Evolutionary conservation across 2,113 vertebrate genomes (phyloP).

Genomic region (Centrocercus urophasianus): DNA sequence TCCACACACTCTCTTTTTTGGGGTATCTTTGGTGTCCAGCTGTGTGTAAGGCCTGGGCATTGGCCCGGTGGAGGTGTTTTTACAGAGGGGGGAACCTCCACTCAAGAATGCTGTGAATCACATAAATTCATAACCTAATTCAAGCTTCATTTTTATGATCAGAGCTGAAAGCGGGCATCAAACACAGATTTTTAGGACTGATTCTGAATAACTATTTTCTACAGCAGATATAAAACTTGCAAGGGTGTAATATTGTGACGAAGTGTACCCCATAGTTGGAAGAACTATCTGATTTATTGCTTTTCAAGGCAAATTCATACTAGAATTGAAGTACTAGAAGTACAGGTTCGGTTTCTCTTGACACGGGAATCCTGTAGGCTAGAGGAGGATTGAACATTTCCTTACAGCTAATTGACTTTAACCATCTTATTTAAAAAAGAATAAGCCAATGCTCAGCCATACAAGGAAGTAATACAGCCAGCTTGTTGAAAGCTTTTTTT

Average conservation of each 20-base stretch:
- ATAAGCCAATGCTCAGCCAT: background rate
- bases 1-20: background rate
- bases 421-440: background rate
- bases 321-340: background rate
- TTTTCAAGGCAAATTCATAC: background rate
- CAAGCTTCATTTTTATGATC: background rate
- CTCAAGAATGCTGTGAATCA: background rate
- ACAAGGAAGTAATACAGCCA: background rate
- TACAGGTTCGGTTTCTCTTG: background rate
- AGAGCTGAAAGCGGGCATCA: background rate
- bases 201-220: background rate
- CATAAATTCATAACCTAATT: background rate
- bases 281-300: background rate
- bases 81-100: background rate
- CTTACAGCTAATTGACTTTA: background rate
- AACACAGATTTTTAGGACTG: background rate
- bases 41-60: background rate
- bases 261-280: background rate
- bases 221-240: background rate
- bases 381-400: background rate
- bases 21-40: background rate
- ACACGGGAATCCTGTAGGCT: background rate
- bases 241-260: background rate
- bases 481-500: background rate
- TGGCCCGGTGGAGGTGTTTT: background rate